These are phyloP conservation scores for Pseudoatta argentina DNA, from an alignment of 1,140 invertebrate genomes.

Conservation along the genomic window DNA sequence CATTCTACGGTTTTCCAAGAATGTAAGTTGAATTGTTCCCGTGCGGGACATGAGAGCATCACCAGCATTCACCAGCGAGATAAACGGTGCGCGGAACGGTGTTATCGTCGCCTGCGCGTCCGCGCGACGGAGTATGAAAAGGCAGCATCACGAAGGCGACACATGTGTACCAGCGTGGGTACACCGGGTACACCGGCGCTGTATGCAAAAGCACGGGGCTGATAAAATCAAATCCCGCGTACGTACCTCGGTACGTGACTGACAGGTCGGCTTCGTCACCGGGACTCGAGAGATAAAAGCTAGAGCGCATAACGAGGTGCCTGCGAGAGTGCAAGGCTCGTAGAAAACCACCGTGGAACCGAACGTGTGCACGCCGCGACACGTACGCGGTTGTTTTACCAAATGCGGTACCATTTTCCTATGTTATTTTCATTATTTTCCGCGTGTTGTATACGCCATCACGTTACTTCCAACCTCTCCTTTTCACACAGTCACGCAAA, in stretches of 20 bases:
- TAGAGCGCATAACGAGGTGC: conserved; percentile 80
- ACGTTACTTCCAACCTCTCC: not conserved
- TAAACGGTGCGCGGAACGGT: conserved; percentile 42
- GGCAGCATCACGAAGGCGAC: conserved; percentile 73
- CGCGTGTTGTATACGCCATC: not conserved
- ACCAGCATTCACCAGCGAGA: conserved; percentile 29
- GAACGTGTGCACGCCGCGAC: conserved; percentile 31
- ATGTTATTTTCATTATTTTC: conserved; percentile 17
- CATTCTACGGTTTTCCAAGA: not conserved
- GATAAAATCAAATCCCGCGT: conserved; percentile 82
- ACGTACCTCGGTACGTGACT: conserved; percentile 75
- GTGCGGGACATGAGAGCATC: not conserved
- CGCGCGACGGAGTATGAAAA: conserved; percentile 43
- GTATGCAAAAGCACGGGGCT: conserved; percentile 64
- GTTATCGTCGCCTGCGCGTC: conserved; percentile 54
- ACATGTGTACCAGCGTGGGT: conserved; percentile 77
- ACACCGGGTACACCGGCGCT: conserved; percentile 63
- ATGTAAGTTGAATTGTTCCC: conserved; percentile 31
- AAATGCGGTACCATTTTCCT: conserved; percentile 5
- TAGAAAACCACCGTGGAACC: not conserved
- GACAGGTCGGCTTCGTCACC: conserved; percentile 79
- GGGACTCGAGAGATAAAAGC: conserved; percentile 80
- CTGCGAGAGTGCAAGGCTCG: conserved; percentile 60
- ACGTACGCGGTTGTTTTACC: conserved; percentile 4
- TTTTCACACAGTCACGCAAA: not conserved